Evolutionary conservation across 2,797 vertebrate genomes (phyloP).

Genomic region (Neosilurus hyrtlii): DNA sequence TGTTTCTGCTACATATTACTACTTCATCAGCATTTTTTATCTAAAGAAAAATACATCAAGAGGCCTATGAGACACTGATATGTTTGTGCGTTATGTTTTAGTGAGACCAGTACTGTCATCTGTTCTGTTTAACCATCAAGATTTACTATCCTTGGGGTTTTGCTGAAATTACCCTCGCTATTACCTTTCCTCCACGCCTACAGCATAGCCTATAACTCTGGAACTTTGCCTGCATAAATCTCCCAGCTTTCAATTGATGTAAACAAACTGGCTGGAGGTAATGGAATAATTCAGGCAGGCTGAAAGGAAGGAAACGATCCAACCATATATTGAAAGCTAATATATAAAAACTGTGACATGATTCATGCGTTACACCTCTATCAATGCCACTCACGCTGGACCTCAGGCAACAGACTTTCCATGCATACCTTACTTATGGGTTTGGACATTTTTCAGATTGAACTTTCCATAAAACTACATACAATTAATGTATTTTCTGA

Average conservation of each 20-base stretch:
- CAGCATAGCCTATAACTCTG: slow-evolving; percentile 38
- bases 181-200: slow-evolving; percentile 52
- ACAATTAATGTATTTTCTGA: not conserved
- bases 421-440: not conserved
- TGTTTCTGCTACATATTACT: not conserved
- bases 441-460: not conserved
- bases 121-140: slow-evolving; percentile 45
- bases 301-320: slow-evolving; percentile 36
- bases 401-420: slow-evolving; percentile 18
- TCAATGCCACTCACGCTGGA: slow-evolving; percentile 55
- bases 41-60: not conserved
- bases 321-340: slow-evolving; percentile 49
- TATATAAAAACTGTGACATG: slow-evolving; percentile 58
- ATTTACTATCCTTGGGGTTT: slow-evolving; percentile 62
- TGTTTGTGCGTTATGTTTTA: not conserved
- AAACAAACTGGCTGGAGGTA: slow-evolving; percentile 62
- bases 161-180: slow-evolving; percentile 62
- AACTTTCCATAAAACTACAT: not conserved
- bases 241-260: slow-evolving; percentile 57
- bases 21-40: not conserved
- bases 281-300: slow-evolving; percentile 55
- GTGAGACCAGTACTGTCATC: not conserved
- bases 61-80: not conserved
- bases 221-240: slow-evolving; percentile 62
- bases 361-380: slow-evolving; percentile 53